These are phyloP conservation scores for Ormyrus pomaceus DNA, from an alignment of 2,888 invertebrate species.

Conservation along the genomic window DNA sequence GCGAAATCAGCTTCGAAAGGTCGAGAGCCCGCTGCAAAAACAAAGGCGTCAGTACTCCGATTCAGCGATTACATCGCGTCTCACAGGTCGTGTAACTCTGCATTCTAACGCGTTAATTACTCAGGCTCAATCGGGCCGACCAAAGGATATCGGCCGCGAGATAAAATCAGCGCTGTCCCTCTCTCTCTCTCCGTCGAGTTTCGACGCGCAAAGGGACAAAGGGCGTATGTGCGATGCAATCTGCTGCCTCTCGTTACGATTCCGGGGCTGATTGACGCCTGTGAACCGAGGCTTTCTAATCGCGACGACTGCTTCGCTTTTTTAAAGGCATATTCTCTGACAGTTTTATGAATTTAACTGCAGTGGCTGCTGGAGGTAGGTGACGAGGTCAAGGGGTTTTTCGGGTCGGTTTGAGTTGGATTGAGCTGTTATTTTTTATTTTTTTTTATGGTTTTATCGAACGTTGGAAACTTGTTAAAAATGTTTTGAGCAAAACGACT, in stretches of 20 bases:
- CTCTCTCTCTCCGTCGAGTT: background rate
- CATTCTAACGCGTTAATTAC: background rate
- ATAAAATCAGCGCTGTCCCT: slow-evolving; percentile 19
- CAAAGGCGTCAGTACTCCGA: too few relatives aligned
- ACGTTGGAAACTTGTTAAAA: too few relatives aligned
- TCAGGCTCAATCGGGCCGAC: background rate
- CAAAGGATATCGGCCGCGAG: slow-evolving; percentile 24
- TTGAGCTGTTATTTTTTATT: too few relatives aligned
- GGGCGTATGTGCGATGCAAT: slow-evolving; percentile 27
- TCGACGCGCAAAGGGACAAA: slow-evolving; percentile 23
- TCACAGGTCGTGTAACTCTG: background rate
- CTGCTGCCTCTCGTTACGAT: slow-evolving; percentile 37
- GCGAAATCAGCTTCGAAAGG: too few relatives aligned
- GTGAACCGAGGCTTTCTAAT: slow-evolving; percentile 25
- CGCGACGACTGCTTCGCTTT: slow-evolving; percentile 14
- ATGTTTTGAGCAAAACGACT: too few relatives aligned
- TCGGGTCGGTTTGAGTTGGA: too few relatives aligned
- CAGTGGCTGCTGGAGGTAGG: too few relatives aligned
- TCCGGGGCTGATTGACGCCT: slow-evolving; percentile 38
- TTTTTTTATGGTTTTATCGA: too few relatives aligned
- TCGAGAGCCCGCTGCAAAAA: too few relatives aligned
- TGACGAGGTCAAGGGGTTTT: too few relatives aligned
- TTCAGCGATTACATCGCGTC: background rate
- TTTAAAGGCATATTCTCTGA: too few relatives aligned
- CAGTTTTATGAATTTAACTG: too few relatives aligned